These are phyloP conservation scores for Brachyrhaphis roseni DNA, from an alignment of 2,797 vertebrate species.

Conservation along the genomic window DNA sequence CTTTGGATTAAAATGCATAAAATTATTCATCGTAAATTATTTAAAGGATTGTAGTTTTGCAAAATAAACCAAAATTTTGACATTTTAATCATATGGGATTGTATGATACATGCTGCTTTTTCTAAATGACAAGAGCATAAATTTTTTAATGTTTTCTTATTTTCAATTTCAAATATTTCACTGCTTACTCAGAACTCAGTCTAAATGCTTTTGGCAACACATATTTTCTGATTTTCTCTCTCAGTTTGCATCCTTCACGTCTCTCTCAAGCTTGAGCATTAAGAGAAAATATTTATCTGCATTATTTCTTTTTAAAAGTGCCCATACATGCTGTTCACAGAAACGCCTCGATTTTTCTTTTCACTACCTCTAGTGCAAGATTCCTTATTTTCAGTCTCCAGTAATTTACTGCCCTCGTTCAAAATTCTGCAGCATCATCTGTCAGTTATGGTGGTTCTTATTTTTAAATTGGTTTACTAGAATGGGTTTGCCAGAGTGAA, in stretches of 20 bases:
- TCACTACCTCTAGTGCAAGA: neutral
- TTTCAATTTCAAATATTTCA: neutral
- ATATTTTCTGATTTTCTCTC: neutral
- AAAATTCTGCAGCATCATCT: neutral
- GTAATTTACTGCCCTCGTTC: neutral
- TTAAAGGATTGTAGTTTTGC: neutral
- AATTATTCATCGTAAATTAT: neutral
- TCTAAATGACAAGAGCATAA: neutral
- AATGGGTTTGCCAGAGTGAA: neutral
- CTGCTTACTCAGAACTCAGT: neutral
- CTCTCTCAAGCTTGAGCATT: neutral
- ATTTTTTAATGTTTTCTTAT: neutral
- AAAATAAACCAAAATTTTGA: neutral
- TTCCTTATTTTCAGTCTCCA: neutral
- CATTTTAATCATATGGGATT: neutral
- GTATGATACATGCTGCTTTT: neutral
- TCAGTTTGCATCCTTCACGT: neutral
- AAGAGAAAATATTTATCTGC: neutral
- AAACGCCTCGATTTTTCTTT: neutral
- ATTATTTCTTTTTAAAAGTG: neutral
- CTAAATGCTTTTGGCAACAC: neutral
- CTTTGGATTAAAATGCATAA: conserved; percentile 8
- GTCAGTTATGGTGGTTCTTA: neutral
- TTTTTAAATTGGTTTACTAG: neutral
- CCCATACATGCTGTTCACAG: neutral